Base-by-base conservation (phyloP, 1,140 invertebrate genomes). In the Leptopilina boulardi region DNA sequence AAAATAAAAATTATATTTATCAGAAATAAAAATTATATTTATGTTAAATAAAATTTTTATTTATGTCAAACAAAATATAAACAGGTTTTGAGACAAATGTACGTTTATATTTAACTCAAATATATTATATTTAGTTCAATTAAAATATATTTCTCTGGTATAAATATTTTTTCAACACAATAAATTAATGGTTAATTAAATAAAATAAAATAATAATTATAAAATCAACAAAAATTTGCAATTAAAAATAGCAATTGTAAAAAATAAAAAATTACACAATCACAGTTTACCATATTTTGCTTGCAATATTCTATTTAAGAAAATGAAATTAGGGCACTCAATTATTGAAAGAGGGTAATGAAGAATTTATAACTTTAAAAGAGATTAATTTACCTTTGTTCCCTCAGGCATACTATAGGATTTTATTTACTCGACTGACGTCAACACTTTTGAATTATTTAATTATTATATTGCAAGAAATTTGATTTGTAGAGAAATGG, bases 191-290 rank as follows among this genome's bases (percentile, higher is more conserved):
- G n/a, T n/a, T n/a, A n/a, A n/a, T n/a, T n/a, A n/a, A n/a, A n/a
- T n/a, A n/a, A 38, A 38, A 38, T 38, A 54, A 19, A 54, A 54
- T 54, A 21, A 6, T 51, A n/a, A 51, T 51, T 15, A 18, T 47
- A 19, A 54, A 54, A 8, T 19, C n/a, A n/a, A 2, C 9, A 18
- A 21, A 54, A 38, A 38, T 38, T 38, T 38, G 8, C 8, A 34
- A 34, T 34, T 8, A 38, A 38, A n/a, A n/a, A n/a, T n/a, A n/a
- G n/a, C n/a, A n/a, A n/a, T n/a, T n/a, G 74, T 95, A 93, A 0
- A 94, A 93, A 66, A 95, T 87, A 0, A 94, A 94, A 56, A 94
- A 91, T 56, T 41, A 41, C 3, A 41, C 38, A 41, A 10, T 41
- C n/a, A n/a, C n/a, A n/a, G n/a, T n/a, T n/a, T n/a, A n/a, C n/a